phyloP scores from a whole-genome alignment of 2,888 invertebrate species.

The Pegoplata infirma region DNA sequence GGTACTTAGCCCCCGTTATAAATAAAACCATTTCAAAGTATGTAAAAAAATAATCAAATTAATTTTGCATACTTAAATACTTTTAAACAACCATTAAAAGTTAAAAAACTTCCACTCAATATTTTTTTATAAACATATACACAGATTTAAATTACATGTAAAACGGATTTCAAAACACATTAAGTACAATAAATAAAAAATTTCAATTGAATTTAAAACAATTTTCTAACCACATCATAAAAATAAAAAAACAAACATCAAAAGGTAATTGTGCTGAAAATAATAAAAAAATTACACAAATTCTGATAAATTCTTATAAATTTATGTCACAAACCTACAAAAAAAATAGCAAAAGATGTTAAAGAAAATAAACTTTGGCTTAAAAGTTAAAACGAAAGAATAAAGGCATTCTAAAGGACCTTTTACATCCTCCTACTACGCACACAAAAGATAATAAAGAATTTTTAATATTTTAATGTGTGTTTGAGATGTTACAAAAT shows the following conservation, averaged over 20 bases:
- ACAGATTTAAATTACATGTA: constrained; percentile 30
- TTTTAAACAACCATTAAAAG: constrained; percentile 43
- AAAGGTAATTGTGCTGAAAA: constrained; percentile 58
- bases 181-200: background rate
- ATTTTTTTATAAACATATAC: background rate
- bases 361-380: constrained; percentile 24
- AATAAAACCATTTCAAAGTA: constrained; percentile 29
- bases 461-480: constrained; percentile 73
- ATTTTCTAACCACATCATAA: constrained; percentile 54
- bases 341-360: no score
- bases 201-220: constrained; percentile 38
- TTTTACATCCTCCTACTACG: background rate
- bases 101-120: no score
- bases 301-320: constrained; percentile 42
- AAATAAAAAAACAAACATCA: constrained; percentile 46
- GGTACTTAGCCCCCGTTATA: no score
- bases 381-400: background rate
- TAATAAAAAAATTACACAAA: constrained; percentile 29
- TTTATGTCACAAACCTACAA: constrained; percentile 33
- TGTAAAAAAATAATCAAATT: constrained; percentile 43
- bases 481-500: background rate
- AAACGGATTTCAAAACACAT: constrained; percentile 8
- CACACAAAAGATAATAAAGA: constrained; percentile 63
- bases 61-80: constrained; percentile 22
- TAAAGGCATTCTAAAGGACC: background rate